Base-by-base conservation (phyloP, 2,888 invertebrate genomes). In the Dasypolia templi region DNA sequence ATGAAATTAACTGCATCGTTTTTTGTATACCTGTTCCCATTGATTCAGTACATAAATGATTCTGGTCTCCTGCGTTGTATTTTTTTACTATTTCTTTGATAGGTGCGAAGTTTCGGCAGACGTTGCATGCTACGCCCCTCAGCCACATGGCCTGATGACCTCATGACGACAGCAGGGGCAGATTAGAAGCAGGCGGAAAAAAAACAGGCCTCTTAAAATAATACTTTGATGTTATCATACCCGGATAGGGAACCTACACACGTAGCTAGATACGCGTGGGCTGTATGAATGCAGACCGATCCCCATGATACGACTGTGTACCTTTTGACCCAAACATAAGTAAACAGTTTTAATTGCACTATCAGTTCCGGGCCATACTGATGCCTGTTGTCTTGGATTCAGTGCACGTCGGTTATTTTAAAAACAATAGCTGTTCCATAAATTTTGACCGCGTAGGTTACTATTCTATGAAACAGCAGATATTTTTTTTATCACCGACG, bases 141-240 rank as follows among this genome's bases (percentile, higher is more conserved):
- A 58, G 14, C 44, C 63, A 79, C n/a, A 72, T 77, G 80, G 35
- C 9, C n/a, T 77, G 58, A 59, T n/a, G 14, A 32, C 17, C 42
- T 14, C 11, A 26, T 14, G 6, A 61, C 42, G 26, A 59, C 53
- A 39, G 39, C 17, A 22, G 73, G 9, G 11, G n/a, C 14, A 19
- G 11, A 51, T 58, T 42, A 42, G 42, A 29, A 12, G 1, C 14
- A 12, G 17, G 11, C 22, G 0, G 11, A 5, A n/a, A 29, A n/a
- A 29, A 44, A 11, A 39, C 17, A 11, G 19, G 11, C 26, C 19
- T 19, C 26, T 26, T 26, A 42, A n/a, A 26, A 26, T 39, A 42
- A 19, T 42, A 19, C 39, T 61, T 32, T n/a, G 22, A 17, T 9
- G 14, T 42, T 61, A 26, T 42, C 26, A 19, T 61, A 11, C 19